Percentiles rank a stretch among this genome's conserved stretches.
phyloP scores from a whole-genome alignment of 2,888 invertebrate species.

The Barypeithes pellucidus region DNA sequence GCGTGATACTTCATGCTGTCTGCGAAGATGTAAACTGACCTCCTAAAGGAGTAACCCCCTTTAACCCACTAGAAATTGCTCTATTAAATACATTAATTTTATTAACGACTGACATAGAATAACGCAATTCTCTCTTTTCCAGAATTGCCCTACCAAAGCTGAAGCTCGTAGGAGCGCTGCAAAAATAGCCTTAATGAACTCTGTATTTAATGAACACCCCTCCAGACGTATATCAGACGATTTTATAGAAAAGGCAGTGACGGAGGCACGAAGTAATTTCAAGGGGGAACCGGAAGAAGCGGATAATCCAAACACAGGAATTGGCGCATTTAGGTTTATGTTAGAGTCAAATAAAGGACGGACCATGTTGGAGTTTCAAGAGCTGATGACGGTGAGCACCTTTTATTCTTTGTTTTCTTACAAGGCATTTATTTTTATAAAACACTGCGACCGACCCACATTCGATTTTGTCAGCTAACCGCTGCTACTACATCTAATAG shows the following conservation, averaged over 20 bases:
- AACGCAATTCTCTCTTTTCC: conserved; percentile 60
- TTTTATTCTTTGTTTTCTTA: too few species aligned
- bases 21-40: too few species aligned
- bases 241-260: conserved; percentile 94
- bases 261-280: conserved; percentile 91
- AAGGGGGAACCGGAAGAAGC: conserved; percentile 77
- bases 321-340: conserved; percentile 85
- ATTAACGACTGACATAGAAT: too few species aligned
- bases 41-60: too few species aligned
- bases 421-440: too few species aligned
- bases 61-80: too few species aligned
- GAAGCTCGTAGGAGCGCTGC: conserved; percentile 95
- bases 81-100: too few species aligned
- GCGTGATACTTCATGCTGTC: too few species aligned
- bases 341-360: conserved; percentile 88
- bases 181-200: conserved; percentile 97
- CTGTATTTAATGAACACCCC: conserved; percentile 96
- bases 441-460: too few species aligned
- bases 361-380: conserved; percentile 97
- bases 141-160: conserved; percentile 96
- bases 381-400: conserved; percentile 79
- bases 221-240: conserved; percentile 93
- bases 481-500: too few species aligned
- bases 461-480: too few species aligned
- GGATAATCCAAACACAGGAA: conserved; percentile 81